Evolutionary conservation across 1,140 invertebrate genomes (phyloP).

Genomic region (Orussus abietinus): DNA sequence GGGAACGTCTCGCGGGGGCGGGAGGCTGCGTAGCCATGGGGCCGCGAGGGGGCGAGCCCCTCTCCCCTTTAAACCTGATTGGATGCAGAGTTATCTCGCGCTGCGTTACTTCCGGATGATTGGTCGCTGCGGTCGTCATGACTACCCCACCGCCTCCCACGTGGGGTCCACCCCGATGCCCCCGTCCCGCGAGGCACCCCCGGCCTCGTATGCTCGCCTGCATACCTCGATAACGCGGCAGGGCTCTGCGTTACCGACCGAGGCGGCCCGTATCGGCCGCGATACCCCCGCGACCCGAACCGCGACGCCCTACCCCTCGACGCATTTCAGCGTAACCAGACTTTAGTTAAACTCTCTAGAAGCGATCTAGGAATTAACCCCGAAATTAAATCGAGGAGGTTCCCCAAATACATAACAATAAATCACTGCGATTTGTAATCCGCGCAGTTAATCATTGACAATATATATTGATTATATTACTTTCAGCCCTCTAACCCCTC

Average conservation of each 20-base stretch:
- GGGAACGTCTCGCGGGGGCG: slow-evolving; percentile 26
- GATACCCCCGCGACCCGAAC: slow-evolving; percentile 11
- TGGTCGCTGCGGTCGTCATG: slow-evolving; percentile 55
- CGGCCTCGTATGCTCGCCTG: slow-evolving; percentile 23
- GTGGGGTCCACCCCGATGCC: slow-evolving; percentile 20
- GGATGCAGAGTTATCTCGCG: slow-evolving; percentile 56
- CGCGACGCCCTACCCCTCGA: slow-evolving; percentile 21
- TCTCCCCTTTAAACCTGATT: slow-evolving; percentile 52
- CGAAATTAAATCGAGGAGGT: slow-evolving; percentile 25
- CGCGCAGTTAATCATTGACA: too few species aligned
- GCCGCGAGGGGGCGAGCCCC: slow-evolving; percentile 10
- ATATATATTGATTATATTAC: too few species aligned
- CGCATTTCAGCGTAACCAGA: too few species aligned
- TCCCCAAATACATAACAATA: too few species aligned
- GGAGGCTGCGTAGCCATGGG: background rate
- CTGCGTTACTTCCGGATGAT: slow-evolving; percentile 55
- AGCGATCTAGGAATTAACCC: slow-evolving; percentile 21
- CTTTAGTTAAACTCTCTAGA: too few species aligned
- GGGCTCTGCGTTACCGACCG: slow-evolving; percentile 7
- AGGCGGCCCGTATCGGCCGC: slow-evolving; percentile 2
- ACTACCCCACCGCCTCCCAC: slow-evolving; percentile 50
- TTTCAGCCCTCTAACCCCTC: too few species aligned
- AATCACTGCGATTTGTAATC: too few species aligned
- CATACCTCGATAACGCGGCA: slow-evolving; percentile 30
- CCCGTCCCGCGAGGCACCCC: slow-evolving; percentile 6